Percentiles rank a stretch among this genome's conserved stretches.
Conservation (phyloP, 2,888 invertebrate species). For the Allygus modestus region DNA sequence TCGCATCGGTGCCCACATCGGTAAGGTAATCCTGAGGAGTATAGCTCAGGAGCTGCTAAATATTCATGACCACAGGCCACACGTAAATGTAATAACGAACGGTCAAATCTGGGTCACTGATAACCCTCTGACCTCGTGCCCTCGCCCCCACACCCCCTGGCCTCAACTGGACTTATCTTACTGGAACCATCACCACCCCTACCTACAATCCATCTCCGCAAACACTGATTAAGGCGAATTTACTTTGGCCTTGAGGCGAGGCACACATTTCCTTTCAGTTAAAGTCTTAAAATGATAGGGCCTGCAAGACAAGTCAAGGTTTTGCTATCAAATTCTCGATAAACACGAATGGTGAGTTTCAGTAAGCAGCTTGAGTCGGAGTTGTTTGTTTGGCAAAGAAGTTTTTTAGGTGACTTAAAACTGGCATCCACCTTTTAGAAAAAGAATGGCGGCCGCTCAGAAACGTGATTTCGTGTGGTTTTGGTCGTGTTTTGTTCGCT, state of each 20-base stretch:
- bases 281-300: neutral
- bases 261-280: neutral
- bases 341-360: too few relatives aligned
- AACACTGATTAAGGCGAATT: neutral
- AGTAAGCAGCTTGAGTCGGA: too few relatives aligned
- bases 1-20: neutral
- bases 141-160: neutral
- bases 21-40: constrained; percentile 1
- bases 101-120: constrained; percentile 34
- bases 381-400: too few relatives aligned
- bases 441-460: too few relatives aligned
- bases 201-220: neutral
- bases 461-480: too few relatives aligned
- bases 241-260: constrained; percentile 4
- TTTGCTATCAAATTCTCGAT: neutral
- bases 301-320: neutral
- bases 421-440: too few relatives aligned
- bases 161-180: constrained; percentile 5
- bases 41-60: constrained; percentile 9
- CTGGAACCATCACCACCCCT: constrained; percentile 11
- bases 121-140: neutral
- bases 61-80: constrained; percentile 28
- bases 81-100: constrained; percentile 33
- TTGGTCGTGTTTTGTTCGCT: too few relatives aligned
- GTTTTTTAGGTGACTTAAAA: too few relatives aligned